These are phyloP conservation scores for Coenobita brevimanus DNA, from an alignment of 1,140 invertebrate species.

Conservation along the genomic window DNA sequence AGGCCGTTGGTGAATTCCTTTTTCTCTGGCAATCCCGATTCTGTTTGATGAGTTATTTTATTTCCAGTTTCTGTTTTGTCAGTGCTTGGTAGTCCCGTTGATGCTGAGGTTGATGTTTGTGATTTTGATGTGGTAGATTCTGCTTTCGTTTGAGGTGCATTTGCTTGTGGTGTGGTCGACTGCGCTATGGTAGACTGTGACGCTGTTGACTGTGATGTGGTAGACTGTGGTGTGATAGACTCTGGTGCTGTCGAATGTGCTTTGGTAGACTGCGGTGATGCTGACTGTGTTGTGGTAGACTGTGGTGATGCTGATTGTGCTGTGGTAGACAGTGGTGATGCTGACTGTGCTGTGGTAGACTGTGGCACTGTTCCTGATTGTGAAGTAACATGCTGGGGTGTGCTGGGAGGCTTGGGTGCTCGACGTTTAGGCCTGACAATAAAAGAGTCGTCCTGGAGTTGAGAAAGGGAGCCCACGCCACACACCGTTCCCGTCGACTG, in stretches of 20 bases:
- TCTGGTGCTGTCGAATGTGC: no score
- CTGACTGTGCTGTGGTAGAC: neutral
- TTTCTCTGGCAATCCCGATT: neutral
- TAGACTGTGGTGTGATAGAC: no score
- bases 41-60: neutral
- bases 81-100: no score
- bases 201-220: neutral
- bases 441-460: conserved; percentile 14
- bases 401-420: conserved; percentile 42
- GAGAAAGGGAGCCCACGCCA: neutral
- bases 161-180: neutral
- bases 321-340: neutral
- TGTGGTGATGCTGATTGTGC: neutral
- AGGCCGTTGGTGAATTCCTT: no score
- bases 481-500: neutral
- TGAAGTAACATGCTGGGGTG: neutral
- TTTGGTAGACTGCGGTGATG: no score
- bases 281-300: neutral
- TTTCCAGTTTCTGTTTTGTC: neutral
- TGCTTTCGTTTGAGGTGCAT: neutral
- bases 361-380: neutral
- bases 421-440: conserved; percentile 6
- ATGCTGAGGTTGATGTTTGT: no score
- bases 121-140: neutral
- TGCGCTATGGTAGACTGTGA: neutral